Evolutionary conservation across 2,797 vertebrate species (phyloP), one percentile per base, ranked within the genome.

Genomic region (Poecile montanus): DNA sequence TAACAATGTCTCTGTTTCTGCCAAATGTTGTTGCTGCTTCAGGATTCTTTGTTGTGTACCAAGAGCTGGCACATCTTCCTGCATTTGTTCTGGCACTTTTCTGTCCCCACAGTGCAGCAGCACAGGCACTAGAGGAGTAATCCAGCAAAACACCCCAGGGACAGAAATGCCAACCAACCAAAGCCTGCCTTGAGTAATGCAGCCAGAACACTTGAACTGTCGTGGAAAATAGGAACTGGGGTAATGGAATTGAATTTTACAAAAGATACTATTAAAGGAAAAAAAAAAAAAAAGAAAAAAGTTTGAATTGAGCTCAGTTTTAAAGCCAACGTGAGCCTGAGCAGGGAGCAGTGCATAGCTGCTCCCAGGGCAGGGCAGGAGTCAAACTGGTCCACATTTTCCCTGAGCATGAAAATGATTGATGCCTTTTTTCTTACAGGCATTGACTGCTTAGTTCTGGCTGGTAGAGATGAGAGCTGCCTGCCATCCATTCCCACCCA

Each of bases 1-100:
- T 93, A 94, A 88, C 66, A 95, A 83, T 72, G 21, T 91, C 88
- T 81, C 91, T 47, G 27, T 91, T 91, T 76, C 89, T 94, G 93
- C 87, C 89, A 96, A 92, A 57, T 45, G 16, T 47, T 92, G 79
- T 45, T 89, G 86, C 67, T 7, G 13, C 79, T 93, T 92, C 3
- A 7, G 58, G 76, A 91, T 91, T 83, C 48, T 73, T 71, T 76
- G 91, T 58, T 4, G 5, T 66, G 58, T 92, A 92, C 92, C 85
- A 91, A 84, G 89, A 94, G 58, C 73, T 95, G 92, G 92, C 92
- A 92, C 36, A 70, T 78, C 44, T 88, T 91, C 11, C 60, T 80
- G 50, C 79, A 88, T 95, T 95, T 93, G 72, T 93, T 94, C 89
- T 92, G 95, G 73, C 57, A 67, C 73, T 95, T 85, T 40, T 68